These are phyloP conservation scores for Sus cebifrons DNA, from an alignment of 2,797 vertebrate species.

Conservation along the genomic window DNA sequence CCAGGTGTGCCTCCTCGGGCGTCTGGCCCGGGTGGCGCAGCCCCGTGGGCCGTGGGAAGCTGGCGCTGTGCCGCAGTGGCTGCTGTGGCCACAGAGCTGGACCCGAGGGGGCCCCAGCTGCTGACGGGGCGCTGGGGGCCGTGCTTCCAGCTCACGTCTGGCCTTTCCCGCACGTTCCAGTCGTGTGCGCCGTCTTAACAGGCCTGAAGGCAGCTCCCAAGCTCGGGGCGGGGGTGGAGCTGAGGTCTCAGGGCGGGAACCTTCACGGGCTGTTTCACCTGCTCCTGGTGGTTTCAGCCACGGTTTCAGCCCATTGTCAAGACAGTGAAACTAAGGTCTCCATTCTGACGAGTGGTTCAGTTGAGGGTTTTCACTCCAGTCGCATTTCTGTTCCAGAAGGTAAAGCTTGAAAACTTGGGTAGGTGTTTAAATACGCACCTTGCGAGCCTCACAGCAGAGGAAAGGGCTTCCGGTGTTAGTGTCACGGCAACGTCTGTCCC, in stretches of 20 bases:
- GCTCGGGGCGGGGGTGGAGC: rapidly evolving
- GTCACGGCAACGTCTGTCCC: background rate
- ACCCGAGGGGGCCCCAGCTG: rapidly evolving
- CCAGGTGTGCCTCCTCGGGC: rapidly evolving
- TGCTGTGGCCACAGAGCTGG: background rate
- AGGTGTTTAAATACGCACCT: background rate
- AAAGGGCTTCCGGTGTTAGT: background rate
- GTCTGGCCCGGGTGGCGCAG: rapidly evolving
- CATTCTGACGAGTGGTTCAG: background rate
- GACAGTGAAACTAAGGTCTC: too few species aligned
- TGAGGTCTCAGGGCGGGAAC: rapidly evolving
- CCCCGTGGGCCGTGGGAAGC: background rate
- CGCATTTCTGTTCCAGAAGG: background rate
- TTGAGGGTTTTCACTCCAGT: background rate
- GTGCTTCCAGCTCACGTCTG: background rate
- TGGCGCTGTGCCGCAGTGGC: rapidly evolving
- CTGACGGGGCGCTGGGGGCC: background rate
- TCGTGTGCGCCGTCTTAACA: too few species aligned
- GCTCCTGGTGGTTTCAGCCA: background rate
- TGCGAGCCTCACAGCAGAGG: background rate
- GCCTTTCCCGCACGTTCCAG: too few species aligned
- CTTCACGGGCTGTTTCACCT: rapidly evolving
- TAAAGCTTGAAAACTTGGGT: background rate
- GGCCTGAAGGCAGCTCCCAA: background rate
- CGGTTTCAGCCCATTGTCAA: background rate